phyloP scores from a whole-genome alignment of 2,797 vertebrate genomes.

The Bradypodion ventrale region DNA sequence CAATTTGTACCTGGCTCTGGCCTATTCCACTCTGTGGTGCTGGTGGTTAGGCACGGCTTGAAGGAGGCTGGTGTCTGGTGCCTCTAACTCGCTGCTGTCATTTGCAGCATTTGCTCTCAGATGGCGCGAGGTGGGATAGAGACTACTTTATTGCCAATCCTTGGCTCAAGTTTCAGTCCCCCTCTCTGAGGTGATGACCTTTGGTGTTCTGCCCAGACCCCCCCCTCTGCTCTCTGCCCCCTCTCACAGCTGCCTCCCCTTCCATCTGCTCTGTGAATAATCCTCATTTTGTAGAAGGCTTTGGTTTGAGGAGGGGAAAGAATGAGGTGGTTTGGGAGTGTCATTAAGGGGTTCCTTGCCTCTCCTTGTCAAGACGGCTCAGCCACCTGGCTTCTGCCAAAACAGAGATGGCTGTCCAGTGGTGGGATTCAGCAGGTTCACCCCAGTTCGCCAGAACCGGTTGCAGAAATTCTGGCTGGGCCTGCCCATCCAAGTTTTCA shows the following conservation, averaged over 20 bases:
- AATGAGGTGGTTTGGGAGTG: background rate
- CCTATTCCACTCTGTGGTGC: background rate
- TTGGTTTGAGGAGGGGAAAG: background rate
- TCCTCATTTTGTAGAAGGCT: background rate
- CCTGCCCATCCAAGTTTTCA: no score
- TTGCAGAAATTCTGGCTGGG: no score
- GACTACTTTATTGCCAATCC: background rate
- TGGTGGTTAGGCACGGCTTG: background rate
- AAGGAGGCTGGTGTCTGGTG: no score
- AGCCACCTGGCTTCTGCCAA: background rate
- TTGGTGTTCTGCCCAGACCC: background rate
- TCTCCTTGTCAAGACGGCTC: background rate
- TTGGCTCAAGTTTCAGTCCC: background rate
- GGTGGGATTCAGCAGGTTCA: no score
- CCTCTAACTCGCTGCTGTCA: background rate
- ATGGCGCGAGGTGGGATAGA: background rate
- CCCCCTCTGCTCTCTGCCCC: constrained; percentile 20
- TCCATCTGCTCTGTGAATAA: constrained; percentile 30
- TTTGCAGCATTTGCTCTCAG: background rate
- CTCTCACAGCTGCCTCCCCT: background rate
- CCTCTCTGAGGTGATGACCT: background rate
- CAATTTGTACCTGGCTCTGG: background rate
- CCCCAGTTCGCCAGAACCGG: no score
- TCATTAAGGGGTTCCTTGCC: background rate
- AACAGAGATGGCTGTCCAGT: no score